Percentiles rank a stretch among this genome's conserved stretches.
phyloP scores from a whole-genome alignment of 2,113 vertebrate genomes.

The Plotosus lineatus region DNA sequence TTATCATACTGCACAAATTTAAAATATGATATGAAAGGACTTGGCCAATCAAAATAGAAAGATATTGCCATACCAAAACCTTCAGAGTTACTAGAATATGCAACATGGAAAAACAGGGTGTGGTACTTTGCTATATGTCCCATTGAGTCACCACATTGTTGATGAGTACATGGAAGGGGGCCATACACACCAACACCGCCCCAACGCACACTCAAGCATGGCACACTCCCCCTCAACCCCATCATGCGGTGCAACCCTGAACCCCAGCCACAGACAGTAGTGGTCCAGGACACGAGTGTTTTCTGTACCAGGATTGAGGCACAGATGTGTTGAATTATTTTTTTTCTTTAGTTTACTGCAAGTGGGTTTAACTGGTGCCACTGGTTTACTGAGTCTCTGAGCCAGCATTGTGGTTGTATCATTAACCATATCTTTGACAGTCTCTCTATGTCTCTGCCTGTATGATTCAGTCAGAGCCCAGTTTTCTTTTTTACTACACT shows the following conservation, averaged over 20 bases:
- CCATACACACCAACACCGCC: constrained; percentile 2
- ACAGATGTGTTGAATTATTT: constrained; percentile 70
- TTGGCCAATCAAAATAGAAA: constrained; percentile 30
- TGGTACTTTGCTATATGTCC: constrained; percentile 46
- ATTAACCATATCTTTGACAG: constrained; percentile 30
- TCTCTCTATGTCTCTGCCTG: not conserved
- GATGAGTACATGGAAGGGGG: constrained; percentile 36
- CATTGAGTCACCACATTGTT: constrained; percentile 50
- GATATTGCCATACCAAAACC: constrained; percentile 25
- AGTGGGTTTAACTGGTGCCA: constrained; percentile 64
- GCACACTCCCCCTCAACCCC: too few relatives aligned
- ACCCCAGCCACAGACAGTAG: constrained; percentile 56
- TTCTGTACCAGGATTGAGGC: constrained; percentile 29
- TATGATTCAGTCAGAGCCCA: constrained; percentile 12
- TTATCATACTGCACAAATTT: constrained; percentile 11
- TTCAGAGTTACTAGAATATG: constrained; percentile 36
- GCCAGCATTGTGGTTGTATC: constrained; percentile 44
- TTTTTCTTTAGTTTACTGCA: constrained; percentile 65
- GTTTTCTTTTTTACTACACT: constrained; percentile 31
- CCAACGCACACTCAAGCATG: not conserved
- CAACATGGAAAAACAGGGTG: constrained; percentile 54
- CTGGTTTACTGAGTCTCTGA: constrained; percentile 44
- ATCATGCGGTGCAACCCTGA: constrained; percentile 43
- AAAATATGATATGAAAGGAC: constrained; percentile 19
- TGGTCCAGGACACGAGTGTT: constrained; percentile 44